These are phyloP conservation scores for Rhincodon typus DNA, from an alignment of 2,797 vertebrate genomes.

Conservation along the genomic window DNA sequence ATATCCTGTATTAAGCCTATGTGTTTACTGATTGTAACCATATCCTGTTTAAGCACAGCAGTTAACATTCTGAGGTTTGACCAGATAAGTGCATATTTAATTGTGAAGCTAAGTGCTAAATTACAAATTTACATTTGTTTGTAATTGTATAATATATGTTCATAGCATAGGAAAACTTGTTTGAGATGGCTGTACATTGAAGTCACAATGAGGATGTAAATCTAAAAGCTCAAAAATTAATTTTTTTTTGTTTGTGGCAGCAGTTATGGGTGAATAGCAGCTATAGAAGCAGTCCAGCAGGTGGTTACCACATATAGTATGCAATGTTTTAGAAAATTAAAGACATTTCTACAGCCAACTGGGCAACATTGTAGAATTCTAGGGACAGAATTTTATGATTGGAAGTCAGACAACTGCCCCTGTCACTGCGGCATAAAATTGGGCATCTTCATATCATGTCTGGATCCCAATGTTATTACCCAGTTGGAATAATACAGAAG, in stretches of 20 bases:
- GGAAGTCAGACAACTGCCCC: no score
- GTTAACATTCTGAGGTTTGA: background rate
- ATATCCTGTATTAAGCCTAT: background rate
- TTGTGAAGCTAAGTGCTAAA: background rate
- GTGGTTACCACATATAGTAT: background rate
- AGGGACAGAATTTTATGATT: background rate
- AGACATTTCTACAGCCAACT: background rate
- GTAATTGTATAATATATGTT: background rate
- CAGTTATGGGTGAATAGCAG: background rate
- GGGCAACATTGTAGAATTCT: background rate
- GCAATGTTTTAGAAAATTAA: background rate
- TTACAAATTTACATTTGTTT: background rate
- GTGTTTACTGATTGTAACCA: background rate
- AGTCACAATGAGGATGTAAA: background rate
- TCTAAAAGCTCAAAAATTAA: background rate
- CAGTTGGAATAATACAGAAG: no score
- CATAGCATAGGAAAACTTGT: background rate
- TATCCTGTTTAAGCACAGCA: slow-evolving; percentile 6
- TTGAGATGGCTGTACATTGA: background rate
- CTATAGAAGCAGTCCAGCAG: background rate
- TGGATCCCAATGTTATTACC: no score
- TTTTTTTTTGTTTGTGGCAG: background rate
- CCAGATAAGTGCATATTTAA: background rate
- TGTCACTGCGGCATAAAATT: no score
- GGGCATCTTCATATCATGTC: no score